phyloP scores from a whole-genome alignment of 2,113 vertebrate genomes.

The Manacus vitellinus region DNA sequence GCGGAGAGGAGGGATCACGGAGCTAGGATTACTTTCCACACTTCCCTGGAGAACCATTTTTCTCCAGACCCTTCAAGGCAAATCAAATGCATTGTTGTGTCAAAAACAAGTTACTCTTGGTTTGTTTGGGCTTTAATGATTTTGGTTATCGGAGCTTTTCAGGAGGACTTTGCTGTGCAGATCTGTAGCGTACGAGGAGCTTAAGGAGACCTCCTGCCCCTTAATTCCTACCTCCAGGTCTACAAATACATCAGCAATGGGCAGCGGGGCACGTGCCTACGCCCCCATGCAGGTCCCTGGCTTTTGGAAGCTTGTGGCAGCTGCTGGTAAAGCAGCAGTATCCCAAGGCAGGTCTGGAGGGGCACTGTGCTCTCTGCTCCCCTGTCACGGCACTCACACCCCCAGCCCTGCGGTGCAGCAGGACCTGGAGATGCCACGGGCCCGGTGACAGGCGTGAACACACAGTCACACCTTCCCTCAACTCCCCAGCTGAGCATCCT shows the following conservation, averaged over 20 bases:
- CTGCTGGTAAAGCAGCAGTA: not conserved
- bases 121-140: conserved; percentile 54
- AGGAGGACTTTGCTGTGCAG: not conserved
- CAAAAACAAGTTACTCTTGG: conserved; percentile 7
- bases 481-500: not conserved
- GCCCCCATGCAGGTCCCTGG: not conserved
- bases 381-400: not conserved
- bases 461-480: not conserved
- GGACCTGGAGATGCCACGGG: rapidly evolving
- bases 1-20: not conserved
- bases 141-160: conserved; percentile 67
- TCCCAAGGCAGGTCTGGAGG: not conserved
- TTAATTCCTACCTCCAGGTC: not conserved
- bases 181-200: not conserved
- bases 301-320: not conserved
- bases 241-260: not conserved
- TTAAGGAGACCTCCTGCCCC: conserved; percentile 13
- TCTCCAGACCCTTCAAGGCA: conserved; percentile 10
- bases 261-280: not conserved
- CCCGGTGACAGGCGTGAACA: rapidly evolving
- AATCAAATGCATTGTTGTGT: conserved; percentile 28
- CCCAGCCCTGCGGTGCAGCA: not conserved
- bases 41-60: conserved; percentile 20
- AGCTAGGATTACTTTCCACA: conserved; percentile 3
- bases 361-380: not conserved